Base-by-base conservation (phyloP, 1,140 invertebrate species). In the Drosophila tsacasi region DNA sequence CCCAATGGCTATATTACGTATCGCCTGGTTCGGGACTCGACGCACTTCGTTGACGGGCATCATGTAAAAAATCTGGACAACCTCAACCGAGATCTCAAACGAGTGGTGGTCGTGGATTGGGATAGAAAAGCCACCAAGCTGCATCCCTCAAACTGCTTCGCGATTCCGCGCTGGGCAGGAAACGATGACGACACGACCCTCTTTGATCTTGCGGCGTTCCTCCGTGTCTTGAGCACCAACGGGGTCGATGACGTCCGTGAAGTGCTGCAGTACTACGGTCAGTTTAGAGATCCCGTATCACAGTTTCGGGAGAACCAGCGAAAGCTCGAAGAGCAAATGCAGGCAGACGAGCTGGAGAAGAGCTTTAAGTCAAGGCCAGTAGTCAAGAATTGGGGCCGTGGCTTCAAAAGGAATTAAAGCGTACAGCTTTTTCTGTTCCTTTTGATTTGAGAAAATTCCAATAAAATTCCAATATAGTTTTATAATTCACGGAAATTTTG, bases 61-160 rank as follows among this genome's bases (percentile, higher is more conserved):
- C 98, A 99, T 93, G 96, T 99, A 0, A 99, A 99, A 94, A 98
- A 99, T 94, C 94, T 99, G 49, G 96, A 97, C 81, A 97, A 97
- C 81, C 94, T 99, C 13, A 99, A 99, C 93, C 94, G 99, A 68
- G 98, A 99, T 94, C 94, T 99, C 25, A 97, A 95, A 58, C 99
- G 98, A 94, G 98, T 99, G 93, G 99, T 99, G 85, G 97, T 99
- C 63, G 94, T 99, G 25, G 99, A 99, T 91, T 99, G 98, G 96
- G 97, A 99, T 94, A 93, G 95, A 30, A 95, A 97, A 67, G 96
- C 98, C 15, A 97, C 97, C 2, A 96, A 98, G 93, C 95, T 98
- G 59, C 97, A 99, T 93, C 96, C 96, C 10, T 95, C 96, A 73
- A 99, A 99, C 93, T 95, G 96, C n/a, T 95, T 99, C 0, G 94